Conservation (phyloP, 2,888 invertebrate genomes). For the Neocrepidodera transversa region DNA sequence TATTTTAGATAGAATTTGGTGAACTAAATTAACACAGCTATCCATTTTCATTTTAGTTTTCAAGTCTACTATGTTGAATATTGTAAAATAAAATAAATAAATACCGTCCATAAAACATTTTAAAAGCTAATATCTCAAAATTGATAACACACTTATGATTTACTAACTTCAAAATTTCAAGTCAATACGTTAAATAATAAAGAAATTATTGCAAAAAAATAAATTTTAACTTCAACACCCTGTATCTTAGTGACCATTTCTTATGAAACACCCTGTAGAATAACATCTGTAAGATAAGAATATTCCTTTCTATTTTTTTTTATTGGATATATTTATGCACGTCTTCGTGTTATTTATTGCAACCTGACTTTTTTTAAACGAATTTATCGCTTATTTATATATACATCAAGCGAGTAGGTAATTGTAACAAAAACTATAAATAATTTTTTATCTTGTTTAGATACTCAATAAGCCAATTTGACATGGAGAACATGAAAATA, state of each 20-base stretch:
- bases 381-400: constrained; percentile 14
- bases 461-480: not conserved
- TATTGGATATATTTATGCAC: constrained; percentile 6
- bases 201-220: no score
- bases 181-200: no score
- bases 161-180: no score
- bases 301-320: constrained; percentile 16
- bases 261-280: not conserved
- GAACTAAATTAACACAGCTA: no score
- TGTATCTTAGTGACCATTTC: not conserved
- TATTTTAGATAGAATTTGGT: no score
- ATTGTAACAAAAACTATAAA: not conserved
- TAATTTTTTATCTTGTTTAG: constrained; percentile 9
- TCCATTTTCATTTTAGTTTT: no score
- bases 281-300: constrained; percentile 11
- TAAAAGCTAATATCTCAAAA: no score
- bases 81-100: no score
- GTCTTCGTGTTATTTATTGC: constrained; percentile 8
- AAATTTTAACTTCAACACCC: no score
- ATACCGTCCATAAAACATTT: no score
- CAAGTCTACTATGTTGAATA: no score
- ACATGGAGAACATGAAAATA: constrained; percentile 4
- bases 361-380: constrained; percentile 11
- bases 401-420: not conserved
- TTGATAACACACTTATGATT: no score